Percentiles rank a stretch among this genome's conserved stretches.
phyloP scores from a whole-genome alignment of 2,888 invertebrate genomes.

The Torymus auratus region DNA sequence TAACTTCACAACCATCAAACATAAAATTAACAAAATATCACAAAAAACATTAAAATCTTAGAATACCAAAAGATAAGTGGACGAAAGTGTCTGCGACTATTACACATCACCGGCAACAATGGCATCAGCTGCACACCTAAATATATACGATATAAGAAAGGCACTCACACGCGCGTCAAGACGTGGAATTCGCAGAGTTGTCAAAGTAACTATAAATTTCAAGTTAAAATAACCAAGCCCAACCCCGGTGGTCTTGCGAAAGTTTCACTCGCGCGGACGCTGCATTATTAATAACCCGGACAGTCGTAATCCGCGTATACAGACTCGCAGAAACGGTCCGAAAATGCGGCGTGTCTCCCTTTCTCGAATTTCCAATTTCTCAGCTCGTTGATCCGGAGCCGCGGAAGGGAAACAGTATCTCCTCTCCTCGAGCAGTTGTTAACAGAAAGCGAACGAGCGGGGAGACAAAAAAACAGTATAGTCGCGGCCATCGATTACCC shows the following conservation, averaged over 20 bases:
- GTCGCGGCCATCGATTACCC: too few relatives aligned
- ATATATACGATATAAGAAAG: slow-evolving; percentile 2
- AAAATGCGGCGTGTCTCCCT: not conserved
- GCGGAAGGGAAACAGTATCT: too few relatives aligned
- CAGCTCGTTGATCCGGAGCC: not conserved
- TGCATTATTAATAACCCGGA: slow-evolving; percentile 41
- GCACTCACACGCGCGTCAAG: not conserved
- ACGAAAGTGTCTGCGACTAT: too few relatives aligned
- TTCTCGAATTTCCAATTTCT: slow-evolving; percentile 27
- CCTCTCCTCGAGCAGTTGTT: too few relatives aligned
- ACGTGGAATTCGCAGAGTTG: slow-evolving; percentile 6
- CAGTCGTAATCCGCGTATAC: not conserved
- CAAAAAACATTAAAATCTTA: too few relatives aligned
- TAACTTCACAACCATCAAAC: too few relatives aligned
- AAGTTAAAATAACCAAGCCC: slow-evolving; percentile 37
- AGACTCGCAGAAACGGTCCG: not conserved
- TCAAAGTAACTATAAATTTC: slow-evolving; percentile 30
- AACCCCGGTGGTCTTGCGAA: slow-evolving; percentile 23
- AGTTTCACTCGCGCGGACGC: not conserved
- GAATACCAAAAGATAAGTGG: too few relatives aligned
- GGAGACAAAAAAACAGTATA: too few relatives aligned
- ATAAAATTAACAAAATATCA: too few relatives aligned
- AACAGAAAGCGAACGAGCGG: too few relatives aligned
- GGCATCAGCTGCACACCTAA: slow-evolving; percentile 13
- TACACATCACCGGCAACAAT: not conserved